Conservation (phyloP, 2,113 vertebrate genomes). For the Rhea americana region DNA sequence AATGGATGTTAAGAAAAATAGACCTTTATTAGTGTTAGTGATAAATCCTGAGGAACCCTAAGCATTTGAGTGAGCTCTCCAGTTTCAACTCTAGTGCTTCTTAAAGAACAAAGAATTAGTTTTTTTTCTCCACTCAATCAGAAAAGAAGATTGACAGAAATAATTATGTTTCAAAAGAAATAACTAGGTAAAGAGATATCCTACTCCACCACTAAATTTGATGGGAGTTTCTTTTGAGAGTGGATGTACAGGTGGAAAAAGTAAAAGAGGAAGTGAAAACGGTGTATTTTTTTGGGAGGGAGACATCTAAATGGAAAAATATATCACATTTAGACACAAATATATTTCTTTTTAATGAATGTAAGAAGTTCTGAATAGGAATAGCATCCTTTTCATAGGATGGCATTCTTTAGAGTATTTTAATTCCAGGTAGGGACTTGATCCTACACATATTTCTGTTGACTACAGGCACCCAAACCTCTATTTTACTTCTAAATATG, state of each 20-base stretch:
- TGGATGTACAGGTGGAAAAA: neutral
- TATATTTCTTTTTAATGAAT: neutral
- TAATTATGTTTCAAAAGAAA: conserved; percentile 9
- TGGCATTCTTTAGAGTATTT: neutral
- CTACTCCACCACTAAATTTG: neutral
- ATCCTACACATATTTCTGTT: neutral
- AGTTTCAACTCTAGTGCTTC: neutral
- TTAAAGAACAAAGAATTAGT: neutral
- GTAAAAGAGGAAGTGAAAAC: neutral
- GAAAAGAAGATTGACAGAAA: conserved; percentile 1
- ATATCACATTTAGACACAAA: neutral
- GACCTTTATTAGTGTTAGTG: neutral
- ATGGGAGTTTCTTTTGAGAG: neutral
- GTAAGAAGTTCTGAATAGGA: neutral
- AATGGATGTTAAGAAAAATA: neutral
- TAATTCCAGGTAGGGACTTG: neutral
- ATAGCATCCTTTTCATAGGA: neutral
- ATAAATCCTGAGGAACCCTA: neutral
- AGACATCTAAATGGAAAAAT: neutral
- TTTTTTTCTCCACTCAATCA: neutral
- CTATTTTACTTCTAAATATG: neutral
- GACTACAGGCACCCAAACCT: neutral
- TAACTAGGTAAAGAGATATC: neutral
- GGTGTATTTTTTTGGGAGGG: neutral
- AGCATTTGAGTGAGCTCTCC: neutral